A percentile compares a stretch with the other conserved stretches of the same genome.
phyloP scores from a whole-genome alignment of 1,140 invertebrate species.

The Bombus huntii region DNA sequence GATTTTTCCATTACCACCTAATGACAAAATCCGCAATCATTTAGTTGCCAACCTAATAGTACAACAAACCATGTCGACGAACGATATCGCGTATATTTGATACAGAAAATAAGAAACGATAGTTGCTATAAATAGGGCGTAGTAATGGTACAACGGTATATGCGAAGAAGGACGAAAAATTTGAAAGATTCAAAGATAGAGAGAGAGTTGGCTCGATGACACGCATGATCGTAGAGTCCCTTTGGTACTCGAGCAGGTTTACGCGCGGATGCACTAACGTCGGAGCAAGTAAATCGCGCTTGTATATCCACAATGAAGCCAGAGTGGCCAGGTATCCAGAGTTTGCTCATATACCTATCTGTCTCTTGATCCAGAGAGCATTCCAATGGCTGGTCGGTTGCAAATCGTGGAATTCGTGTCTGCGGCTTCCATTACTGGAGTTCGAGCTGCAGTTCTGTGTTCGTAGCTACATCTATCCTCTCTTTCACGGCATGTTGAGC shows the following conservation, averaged over 20 bases:
- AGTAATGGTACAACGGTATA: no score
- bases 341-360: conserved; percentile 38
- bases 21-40: no score
- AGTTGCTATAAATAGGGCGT: no score
- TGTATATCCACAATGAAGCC: conserved; percentile 12
- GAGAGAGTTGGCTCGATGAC: background rate
- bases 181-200: background rate
- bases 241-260: background rate
- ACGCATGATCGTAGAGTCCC: background rate
- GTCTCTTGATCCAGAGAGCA: conserved; percentile 47
- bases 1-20: no score
- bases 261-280: background rate
- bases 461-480: conserved; percentile 1
- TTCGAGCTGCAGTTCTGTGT: conserved; percentile 24
- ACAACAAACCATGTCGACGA: no score
- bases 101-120: no score
- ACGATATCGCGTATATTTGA: no score
- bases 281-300: background rate
- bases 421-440: conserved; percentile 50
- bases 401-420: conserved; percentile 51
- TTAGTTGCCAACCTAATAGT: no score
- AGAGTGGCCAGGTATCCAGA: conserved; percentile 25
- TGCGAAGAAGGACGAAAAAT: background rate
- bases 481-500: conserved; percentile 9
- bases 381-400: conserved; percentile 49